Conservation (phyloP, 53 echinoderm and acorn worm species). For the Actinopyga echinites region DNA sequence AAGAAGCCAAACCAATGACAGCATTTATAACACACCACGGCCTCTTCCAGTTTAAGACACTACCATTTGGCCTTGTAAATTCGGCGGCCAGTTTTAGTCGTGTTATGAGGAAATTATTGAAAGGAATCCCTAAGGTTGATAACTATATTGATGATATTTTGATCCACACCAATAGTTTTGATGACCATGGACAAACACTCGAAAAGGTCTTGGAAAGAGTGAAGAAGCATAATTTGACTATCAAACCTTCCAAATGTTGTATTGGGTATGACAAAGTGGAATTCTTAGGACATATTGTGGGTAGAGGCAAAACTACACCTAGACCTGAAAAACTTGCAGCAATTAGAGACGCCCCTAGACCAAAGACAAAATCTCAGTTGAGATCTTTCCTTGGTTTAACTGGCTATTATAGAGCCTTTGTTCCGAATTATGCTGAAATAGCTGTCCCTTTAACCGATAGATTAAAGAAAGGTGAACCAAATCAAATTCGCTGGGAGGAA, state of each 20-base stretch:
- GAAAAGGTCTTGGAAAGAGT: neutral
- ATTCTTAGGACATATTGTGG: neutral
- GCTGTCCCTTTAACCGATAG: neutral
- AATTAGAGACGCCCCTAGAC: neutral
- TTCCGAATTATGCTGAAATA: neutral
- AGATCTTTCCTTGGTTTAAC: no score
- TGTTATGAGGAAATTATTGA: conserved; percentile 37
- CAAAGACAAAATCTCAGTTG: neutral
- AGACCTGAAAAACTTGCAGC: conserved; percentile 2
- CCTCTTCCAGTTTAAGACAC: conserved; percentile 35
- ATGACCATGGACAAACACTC: neutral
- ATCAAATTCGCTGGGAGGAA: neutral
- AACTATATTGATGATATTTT: conserved; percentile 61
- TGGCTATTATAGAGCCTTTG: no score
- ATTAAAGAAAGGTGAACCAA: neutral
- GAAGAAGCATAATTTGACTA: conserved; percentile 10
- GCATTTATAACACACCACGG: conserved; percentile 26
- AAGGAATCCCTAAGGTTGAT: conserved; percentile 6
- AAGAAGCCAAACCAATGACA: conserved; percentile 24
- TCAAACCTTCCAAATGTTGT: conserved; percentile 9
- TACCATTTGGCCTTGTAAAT: conserved; percentile 55
- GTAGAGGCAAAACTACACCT: neutral
- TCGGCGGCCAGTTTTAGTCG: conserved; percentile 46
- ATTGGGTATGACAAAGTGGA: neutral
- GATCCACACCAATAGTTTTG: conserved; percentile 24